phyloP scores from a whole-genome alignment of 37 sponge, comb jelly and placozoan species.

The Beroe forskalii region DNA sequence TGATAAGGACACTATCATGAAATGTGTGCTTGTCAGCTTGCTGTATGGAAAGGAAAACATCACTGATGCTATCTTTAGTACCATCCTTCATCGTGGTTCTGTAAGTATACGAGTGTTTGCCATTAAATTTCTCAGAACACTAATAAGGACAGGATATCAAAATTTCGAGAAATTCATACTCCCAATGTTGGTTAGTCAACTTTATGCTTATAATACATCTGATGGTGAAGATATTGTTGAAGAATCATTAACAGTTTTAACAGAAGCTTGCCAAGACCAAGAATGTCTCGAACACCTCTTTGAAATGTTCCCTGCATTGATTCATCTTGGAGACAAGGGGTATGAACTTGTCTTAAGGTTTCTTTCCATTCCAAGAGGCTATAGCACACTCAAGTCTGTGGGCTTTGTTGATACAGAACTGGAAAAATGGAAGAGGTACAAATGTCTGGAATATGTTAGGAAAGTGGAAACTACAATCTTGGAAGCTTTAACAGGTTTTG shows the following conservation, averaged over 20 bases:
- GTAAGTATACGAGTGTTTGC: conserved; percentile 41
- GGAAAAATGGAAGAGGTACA: conserved; percentile 42
- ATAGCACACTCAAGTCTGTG: background rate
- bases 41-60: conserved; percentile 53
- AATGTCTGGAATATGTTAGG: conserved; percentile 60
- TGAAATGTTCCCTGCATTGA: conserved; percentile 45
- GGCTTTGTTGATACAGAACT: conserved; percentile 50
- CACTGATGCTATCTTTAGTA: conserved; percentile 56
- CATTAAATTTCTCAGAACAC: conserved; percentile 26
- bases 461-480: conserved; percentile 25
- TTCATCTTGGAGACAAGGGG: conserved; percentile 59
- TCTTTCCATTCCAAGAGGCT: conserved; percentile 59
- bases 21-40: conserved; percentile 54
- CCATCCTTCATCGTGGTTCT: conserved; percentile 59
- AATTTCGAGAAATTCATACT: conserved; percentile 59
- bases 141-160: conserved; percentile 48
- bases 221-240: conserved; percentile 52
- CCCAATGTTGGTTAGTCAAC: conserved; percentile 53
- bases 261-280: conserved; percentile 51
- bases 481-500: conserved; percentile 25
- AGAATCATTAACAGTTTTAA: conserved; percentile 24
- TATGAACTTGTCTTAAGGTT: conserved; percentile 25
- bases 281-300: conserved; percentile 44
- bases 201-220: conserved; percentile 38
- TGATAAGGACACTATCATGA: conserved; percentile 58